phyloP scores from a whole-genome alignment of 2,113 vertebrate genomes.

The Epinephelus moara region DNA sequence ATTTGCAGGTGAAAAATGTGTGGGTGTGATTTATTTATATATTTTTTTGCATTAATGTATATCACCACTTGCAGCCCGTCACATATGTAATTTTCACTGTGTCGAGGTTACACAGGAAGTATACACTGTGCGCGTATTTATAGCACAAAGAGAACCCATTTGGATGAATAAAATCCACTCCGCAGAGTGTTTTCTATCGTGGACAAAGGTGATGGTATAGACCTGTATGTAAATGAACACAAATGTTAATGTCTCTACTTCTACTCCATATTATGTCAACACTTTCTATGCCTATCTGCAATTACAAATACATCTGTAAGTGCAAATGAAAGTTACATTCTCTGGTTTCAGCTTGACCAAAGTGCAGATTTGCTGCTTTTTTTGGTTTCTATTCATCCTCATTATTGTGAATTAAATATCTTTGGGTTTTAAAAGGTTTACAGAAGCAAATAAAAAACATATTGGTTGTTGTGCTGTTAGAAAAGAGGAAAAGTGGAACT shows the following conservation, averaged over 20 bases:
- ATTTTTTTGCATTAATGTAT: constrained; percentile 43
- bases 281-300: not conserved
- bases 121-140: not conserved
- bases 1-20: constrained; percentile 73
- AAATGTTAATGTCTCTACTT: constrained; percentile 6
- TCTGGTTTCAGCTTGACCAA: not conserved
- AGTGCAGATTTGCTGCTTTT: not conserved
- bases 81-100: constrained; percentile 27
- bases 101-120: constrained; percentile 27
- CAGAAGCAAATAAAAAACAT: not conserved
- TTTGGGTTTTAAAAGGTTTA: not conserved
- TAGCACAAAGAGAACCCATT: constrained; percentile 1
- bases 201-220: constrained; percentile 22
- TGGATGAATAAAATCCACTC: constrained; percentile 9
- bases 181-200: not conserved
- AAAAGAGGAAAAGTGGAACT: not conserved
- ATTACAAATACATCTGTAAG: not conserved
- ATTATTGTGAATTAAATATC: not conserved
- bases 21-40: constrained; percentile 50
- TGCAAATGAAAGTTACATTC: not conserved
- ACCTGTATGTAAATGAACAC: constrained; percentile 31
- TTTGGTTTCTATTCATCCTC: not conserved
- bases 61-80: constrained; percentile 40
- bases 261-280: not conserved
- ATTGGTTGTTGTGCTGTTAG: no score